Base-by-base conservation (phyloP, 35 echinoderm and acorn worm genomes). In the Apostichopus californicus region DNA sequence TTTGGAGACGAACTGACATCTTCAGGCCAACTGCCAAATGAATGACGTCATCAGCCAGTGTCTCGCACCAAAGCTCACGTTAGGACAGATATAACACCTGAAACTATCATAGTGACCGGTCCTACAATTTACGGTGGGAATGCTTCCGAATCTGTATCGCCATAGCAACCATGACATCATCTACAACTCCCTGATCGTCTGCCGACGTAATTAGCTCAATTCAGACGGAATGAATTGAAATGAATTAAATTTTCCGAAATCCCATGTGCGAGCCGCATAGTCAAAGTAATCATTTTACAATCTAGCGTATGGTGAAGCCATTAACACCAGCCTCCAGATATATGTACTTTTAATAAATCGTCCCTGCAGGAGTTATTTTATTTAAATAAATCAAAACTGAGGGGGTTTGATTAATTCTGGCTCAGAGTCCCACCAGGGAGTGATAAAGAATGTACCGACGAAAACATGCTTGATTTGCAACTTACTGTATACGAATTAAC, bases 351-450 rank as follows among this genome's bases (percentile, higher is more conserved):
- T 85, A 85, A 85, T 85, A 85, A 55, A 85, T 58, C 18, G 55
- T 85, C 81, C 81, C 81, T 85, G 81, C 81, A 85, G 81, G 81
- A 85, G 81, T 85, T 85, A 85, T 85, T 85, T 85, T 85, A 85
- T 85, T 85, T 85, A 85, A 85, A 85, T 85, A 85, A 85, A 85
- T 85, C 81, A 20, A 21, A 85, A 85, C 81, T 85, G 81, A 85
- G 81, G 81, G 81, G 81, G 81, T 23, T 85, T 85, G 81, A 85
- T 85, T 85, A 85, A 85, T 85, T 85, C 81, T 85, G 81, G 81
- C 54, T 85, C 58, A 59, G 17, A 85, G 56, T 85, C 55, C 55
- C 81, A 85, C 81, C 81, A 85, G 81, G 81, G 81, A 85, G 81
- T 55, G 55, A n/a, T 60, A 85, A 85, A 85, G 81, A 85, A 85